phyloP scores from a whole-genome alignment of 1,140 invertebrate species.

The Grapholita molesta region DNA sequence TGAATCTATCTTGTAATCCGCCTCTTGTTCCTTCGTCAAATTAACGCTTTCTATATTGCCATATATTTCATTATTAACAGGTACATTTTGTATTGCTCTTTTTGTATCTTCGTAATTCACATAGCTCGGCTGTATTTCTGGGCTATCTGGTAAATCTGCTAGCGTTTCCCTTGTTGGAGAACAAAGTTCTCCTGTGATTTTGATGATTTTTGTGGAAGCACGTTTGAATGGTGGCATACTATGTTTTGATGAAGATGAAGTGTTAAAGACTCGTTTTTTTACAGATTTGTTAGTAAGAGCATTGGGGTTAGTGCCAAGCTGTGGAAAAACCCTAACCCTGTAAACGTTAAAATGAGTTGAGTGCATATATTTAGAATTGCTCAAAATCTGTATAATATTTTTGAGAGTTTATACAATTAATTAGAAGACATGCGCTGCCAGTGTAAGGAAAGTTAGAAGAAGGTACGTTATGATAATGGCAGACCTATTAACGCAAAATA shows the following conservation, averaged over 20 bases:
- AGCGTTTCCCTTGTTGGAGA: background rate
- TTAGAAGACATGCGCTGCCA: background rate
- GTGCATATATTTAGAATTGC: background rate
- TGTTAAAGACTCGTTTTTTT: slow-evolving; percentile 20
- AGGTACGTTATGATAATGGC: background rate
- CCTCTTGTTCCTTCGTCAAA: background rate
- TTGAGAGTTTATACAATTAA: background rate
- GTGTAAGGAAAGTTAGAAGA: too few species aligned
- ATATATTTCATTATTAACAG: background rate
- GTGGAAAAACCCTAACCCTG: slow-evolving; percentile 8
- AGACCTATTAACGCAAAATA: background rate
- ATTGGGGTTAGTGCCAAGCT: slow-evolving; percentile 35
- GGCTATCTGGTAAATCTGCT: background rate
- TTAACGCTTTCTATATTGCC: background rate
- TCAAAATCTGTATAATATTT: background rate
- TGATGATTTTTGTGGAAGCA: background rate
- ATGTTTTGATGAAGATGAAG: background rate
- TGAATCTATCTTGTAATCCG: background rate
- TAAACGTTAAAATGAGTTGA: background rate
- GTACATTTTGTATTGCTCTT: background rate
- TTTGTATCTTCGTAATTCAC: background rate
- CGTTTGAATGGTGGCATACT: background rate
- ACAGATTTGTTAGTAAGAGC: slow-evolving; percentile 21
- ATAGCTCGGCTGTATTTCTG: background rate
- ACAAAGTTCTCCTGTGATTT: background rate